Evolutionary conservation across 2,888 invertebrate genomes (phyloP).

Genomic region (Trissolcus japonicus): DNA sequence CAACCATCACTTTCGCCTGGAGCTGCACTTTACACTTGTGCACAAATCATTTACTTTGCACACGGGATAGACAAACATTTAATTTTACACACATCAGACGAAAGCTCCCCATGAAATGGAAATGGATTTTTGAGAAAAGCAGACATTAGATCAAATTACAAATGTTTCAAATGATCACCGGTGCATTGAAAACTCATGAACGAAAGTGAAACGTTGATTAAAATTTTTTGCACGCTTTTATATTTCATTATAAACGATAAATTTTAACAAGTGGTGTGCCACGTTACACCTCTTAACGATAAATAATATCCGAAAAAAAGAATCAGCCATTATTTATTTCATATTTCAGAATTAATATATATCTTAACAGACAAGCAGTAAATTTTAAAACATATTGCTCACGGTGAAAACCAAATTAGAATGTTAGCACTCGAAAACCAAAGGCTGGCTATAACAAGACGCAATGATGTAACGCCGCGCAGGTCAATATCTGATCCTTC

Average conservation of each 20-base stretch:
- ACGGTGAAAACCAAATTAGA: conserved; percentile 49
- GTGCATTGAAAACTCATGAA: background rate
- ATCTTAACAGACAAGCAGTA: conserved; percentile 26
- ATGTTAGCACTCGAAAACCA: conserved; percentile 45
- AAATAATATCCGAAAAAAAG: conserved; percentile 11
- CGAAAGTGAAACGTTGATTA: background rate
- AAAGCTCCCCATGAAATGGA: no score
- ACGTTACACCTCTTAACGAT: background rate
- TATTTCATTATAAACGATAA: background rate
- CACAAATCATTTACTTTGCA: no score
- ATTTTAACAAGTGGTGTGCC: no score
- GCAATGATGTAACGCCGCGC: conserved; percentile 49
- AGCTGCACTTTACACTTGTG: no score
- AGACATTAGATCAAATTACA: no score
- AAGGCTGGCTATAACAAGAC: conserved; percentile 47
- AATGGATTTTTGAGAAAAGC: no score
- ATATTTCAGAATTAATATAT: conserved; percentile 31
- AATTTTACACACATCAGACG: no score
- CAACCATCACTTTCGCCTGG: no score
- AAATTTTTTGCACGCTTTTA: background rate
- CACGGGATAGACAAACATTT: no score
- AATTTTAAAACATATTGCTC: conserved; percentile 46
- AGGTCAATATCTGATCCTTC: conserved; percentile 55
- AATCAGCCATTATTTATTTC: conserved; percentile 14
- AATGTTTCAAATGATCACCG: no score